These are phyloP conservation scores for Eupithecia subfuscata DNA, from an alignment of 2,888 invertebrate species.

Conservation along the genomic window DNA sequence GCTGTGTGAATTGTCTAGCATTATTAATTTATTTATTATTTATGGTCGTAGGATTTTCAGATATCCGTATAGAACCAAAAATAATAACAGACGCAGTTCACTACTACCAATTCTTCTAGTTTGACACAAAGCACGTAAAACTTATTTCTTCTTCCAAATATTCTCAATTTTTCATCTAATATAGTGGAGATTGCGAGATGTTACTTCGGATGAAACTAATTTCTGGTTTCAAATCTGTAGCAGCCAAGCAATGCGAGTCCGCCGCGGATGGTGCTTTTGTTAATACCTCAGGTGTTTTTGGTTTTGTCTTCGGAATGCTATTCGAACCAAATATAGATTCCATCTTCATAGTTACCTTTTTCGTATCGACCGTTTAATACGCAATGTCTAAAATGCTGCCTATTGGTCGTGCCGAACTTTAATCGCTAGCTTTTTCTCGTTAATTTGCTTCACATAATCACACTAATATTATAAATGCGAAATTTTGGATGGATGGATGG, in stretches of 20 bases:
- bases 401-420: constrained; percentile 29
- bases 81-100: not conserved
- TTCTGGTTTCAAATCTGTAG: constrained; percentile 36
- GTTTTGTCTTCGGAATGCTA: constrained; percentile 38
- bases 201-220: constrained; percentile 4
- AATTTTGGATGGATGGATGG: too few relatives aligned
- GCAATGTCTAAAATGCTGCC: constrained; percentile 23
- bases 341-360: constrained; percentile 19
- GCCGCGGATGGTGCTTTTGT: constrained; percentile 45
- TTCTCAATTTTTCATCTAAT: not conserved
- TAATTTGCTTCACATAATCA: not conserved
- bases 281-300: constrained; percentile 43
- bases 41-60: too few relatives aligned
- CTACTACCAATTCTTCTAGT: not conserved
- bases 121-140: not conserved
- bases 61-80: not conserved
- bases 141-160: not conserved
- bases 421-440: not conserved
- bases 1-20: too few relatives aligned
- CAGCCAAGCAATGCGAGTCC: constrained; percentile 35
- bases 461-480: too few relatives aligned
- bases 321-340: constrained; percentile 39
- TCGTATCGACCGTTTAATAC: constrained; percentile 13
- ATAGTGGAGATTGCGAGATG: not conserved
- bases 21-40: too few relatives aligned